phyloP scores from a whole-genome alignment of 2,888 invertebrate species.

The Ophioninae sp. region DNA sequence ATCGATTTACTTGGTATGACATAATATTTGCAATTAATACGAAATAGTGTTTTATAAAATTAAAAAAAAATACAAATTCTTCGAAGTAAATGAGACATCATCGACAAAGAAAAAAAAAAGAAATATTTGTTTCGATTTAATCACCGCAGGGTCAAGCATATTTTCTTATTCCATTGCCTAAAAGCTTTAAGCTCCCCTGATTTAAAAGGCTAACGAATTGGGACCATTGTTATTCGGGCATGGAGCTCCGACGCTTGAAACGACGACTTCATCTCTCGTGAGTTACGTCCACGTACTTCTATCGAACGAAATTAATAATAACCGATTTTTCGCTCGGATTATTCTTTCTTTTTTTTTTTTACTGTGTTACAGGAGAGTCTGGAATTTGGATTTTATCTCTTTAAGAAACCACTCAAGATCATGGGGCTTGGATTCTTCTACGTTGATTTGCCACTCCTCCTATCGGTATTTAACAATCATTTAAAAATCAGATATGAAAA shows the following conservation, averaged over 20 bases:
- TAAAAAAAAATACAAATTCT: neutral
- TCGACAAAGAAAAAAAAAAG: neutral
- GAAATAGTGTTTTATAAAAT: too few relatives aligned
- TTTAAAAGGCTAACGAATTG: conserved; percentile 53
- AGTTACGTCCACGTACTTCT: conserved; percentile 5
- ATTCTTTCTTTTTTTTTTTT: neutral
- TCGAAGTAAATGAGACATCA: neutral
- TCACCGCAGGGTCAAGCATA: conserved; percentile 25
- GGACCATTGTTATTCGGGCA: conserved; percentile 44
- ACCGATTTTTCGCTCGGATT: neutral
- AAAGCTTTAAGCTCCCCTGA: conserved; percentile 26
- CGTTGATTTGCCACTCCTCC: conserved; percentile 36
- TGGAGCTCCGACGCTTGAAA: conserved; percentile 13
- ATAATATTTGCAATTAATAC: too few relatives aligned
- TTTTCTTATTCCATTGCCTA: conserved; percentile 6
- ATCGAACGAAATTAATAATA: conserved; percentile 11
- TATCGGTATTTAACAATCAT: conserved; percentile 24
- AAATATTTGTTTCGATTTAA: conserved; percentile 19
- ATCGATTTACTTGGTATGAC: too few relatives aligned
- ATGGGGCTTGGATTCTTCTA: conserved; percentile 17
- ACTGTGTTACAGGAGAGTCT: conserved; percentile 25
- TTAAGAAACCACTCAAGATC: conserved; percentile 20
- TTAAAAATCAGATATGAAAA: neutral
- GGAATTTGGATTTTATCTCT: conserved; percentile 44
- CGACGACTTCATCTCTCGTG: conserved; percentile 36